These are phyloP conservation scores for Trimorus sp. DNA, from an alignment of 2,888 invertebrate genomes.

Conservation along the genomic window DNA sequence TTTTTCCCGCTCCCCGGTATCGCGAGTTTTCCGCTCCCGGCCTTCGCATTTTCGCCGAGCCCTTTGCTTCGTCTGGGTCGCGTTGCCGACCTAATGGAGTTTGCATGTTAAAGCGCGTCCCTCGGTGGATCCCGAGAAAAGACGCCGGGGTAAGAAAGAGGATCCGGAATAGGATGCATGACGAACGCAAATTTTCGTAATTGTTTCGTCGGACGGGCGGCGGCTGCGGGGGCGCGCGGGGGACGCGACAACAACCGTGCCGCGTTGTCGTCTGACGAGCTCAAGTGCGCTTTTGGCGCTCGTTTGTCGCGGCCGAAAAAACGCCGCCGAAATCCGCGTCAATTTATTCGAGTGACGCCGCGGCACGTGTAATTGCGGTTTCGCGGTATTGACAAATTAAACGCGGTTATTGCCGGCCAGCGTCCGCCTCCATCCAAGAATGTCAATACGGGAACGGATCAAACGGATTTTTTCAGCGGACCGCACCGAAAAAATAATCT, in stretches of 20 bases:
- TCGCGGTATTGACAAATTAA: constrained; percentile 46
- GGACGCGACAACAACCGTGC: constrained; percentile 24
- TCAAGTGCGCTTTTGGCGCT: constrained; percentile 13
- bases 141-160: constrained; percentile 46
- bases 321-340: constrained; percentile 20
- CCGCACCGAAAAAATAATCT: too few relatives aligned
- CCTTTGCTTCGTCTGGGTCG: constrained; percentile 65
- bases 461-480: too few relatives aligned
- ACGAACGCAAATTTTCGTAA: constrained; percentile 58
- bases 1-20: constrained; percentile 36
- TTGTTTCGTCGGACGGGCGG: constrained; percentile 36
- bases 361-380: constrained; percentile 44
- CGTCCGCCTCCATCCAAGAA: constrained; percentile 4
- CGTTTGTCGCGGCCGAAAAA: constrained; percentile 13
- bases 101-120: constrained; percentile 80
- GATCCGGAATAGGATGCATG: constrained; percentile 53
- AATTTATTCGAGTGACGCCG: constrained; percentile 42
- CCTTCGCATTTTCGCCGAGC: constrained; percentile 31
- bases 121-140: constrained; percentile 62
- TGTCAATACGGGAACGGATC: constrained; percentile 17
- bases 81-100: constrained; percentile 78
- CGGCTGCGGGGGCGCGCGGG: not conserved
- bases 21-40: constrained; percentile 51
- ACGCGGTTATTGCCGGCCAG: constrained; percentile 23
- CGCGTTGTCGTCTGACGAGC: constrained; percentile 30